These are phyloP conservation scores for Metopia argyrocephala DNA, from an alignment of 2,888 invertebrate species.

Conservation along the genomic window DNA sequence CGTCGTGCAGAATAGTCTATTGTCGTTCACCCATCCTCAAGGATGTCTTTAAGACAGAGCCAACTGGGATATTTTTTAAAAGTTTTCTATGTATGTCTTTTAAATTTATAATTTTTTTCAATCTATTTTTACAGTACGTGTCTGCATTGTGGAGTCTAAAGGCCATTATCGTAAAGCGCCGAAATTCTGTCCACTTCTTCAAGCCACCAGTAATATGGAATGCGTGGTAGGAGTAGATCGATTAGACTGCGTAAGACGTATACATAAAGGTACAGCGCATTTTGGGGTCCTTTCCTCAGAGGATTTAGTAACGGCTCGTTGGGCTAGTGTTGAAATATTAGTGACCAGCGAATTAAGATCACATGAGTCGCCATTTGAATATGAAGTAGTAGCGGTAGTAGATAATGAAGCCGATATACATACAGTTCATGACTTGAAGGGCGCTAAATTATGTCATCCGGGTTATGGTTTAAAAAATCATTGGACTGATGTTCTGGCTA, in stretches of 20 bases:
- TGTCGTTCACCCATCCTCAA: too few relatives aligned
- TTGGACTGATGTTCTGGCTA: conserved; percentile 87
- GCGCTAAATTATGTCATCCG: conserved; percentile 89
- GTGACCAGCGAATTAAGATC: conserved; percentile 85
- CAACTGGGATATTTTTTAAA: neutral
- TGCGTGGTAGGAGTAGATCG: conserved; percentile 88
- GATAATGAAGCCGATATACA: conserved; percentile 82
- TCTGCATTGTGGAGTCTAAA: conserved; percentile 85
- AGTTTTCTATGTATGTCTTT: neutral
- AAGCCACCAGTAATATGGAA: conserved; percentile 82
- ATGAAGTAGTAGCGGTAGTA: conserved; percentile 84
- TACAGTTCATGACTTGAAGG: conserved; percentile 82
- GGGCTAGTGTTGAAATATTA: conserved; percentile 83
- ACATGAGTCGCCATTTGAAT: conserved; percentile 80
- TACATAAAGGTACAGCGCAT: conserved; percentile 88
- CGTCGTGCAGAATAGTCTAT: too few relatives aligned
- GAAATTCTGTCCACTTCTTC: conserved; percentile 83
- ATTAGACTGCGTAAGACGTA: conserved; percentile 88
- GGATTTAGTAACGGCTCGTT: conserved; percentile 87
- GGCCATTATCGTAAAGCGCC: conserved; percentile 82
- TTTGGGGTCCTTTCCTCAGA: conserved; percentile 91
- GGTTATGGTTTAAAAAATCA: conserved; percentile 86
- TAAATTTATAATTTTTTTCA: conserved; percentile 13
- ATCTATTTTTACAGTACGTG: conserved; percentile 80
- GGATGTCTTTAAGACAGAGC: too few relatives aligned